Conservation (phyloP, 2,113 vertebrate species). For the Apodemus sylvaticus region DNA sequence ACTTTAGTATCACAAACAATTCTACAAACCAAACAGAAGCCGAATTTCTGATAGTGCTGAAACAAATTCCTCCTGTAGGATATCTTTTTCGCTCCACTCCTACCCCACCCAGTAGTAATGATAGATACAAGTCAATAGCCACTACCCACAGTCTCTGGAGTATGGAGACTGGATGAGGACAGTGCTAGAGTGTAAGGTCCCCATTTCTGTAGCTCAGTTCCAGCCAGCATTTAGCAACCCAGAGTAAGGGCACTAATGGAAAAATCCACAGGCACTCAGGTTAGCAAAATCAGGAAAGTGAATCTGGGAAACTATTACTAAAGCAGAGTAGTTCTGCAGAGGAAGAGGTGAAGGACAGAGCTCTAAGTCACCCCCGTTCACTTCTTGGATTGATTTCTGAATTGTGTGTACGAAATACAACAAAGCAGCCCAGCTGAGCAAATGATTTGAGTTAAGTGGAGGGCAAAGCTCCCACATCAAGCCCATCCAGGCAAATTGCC, state of each 20-base stretch:
- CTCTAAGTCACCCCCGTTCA: neutral
- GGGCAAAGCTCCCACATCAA: neutral
- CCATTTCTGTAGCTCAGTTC: neutral
- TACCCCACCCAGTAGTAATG: neutral
- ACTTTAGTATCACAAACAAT: neutral
- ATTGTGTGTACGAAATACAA: neutral
- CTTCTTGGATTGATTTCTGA: neutral
- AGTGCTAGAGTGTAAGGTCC: neutral
- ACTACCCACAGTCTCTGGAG: neutral
- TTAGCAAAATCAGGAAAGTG: neutral
- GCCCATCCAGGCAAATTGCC: neutral
- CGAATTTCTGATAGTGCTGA: neutral
- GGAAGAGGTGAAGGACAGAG: neutral
- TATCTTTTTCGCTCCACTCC: neutral
- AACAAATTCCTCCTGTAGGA: neutral
- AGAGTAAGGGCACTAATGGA: neutral
- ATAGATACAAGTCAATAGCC: neutral
- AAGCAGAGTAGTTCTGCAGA: neutral
- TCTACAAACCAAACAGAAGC: neutral
- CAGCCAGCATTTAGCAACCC: neutral
- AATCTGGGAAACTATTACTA: neutral
- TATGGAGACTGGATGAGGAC: neutral
- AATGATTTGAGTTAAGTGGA: neutral
- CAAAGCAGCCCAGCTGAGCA: neutral
- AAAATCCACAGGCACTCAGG: neutral